Conservation (phyloP, 2,888 invertebrate genomes). For the Dysmachus trigonus region DNA sequence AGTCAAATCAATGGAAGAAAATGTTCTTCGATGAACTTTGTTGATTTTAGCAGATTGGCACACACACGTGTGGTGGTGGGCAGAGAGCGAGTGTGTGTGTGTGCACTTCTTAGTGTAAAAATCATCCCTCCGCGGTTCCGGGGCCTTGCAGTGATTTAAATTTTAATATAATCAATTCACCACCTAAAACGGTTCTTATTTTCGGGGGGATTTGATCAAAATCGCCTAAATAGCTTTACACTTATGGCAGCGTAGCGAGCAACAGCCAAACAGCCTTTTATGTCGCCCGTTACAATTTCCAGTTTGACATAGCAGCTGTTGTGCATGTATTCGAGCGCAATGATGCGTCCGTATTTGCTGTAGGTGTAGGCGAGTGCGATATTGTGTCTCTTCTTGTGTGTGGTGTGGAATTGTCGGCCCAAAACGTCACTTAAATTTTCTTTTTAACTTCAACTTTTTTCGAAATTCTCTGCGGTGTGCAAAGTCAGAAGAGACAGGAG, state of each 20-base stretch:
- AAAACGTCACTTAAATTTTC: background rate
- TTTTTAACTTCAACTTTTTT: background rate
- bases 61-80: conserved; percentile 26
- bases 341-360: background rate
- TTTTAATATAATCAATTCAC: conserved; percentile 1
- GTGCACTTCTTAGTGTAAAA: conserved; percentile 12
- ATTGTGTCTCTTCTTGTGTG: no score
- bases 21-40: conserved; percentile 36
- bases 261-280: background rate
- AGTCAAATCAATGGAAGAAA: conserved; percentile 28
- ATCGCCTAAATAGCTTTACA: background rate
- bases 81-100: conserved; percentile 33
- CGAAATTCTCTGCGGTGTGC: background rate
- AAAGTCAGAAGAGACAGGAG: background rate
- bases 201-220: no score
- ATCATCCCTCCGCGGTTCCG: background rate
- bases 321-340: background rate
- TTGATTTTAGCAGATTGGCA: conserved; percentile 33
- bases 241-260: background rate
- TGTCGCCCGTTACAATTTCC: conserved; percentile 9
- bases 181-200: background rate
- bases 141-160: background rate
- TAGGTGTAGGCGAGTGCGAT: background rate
- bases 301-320: background rate
- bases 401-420: background rate